A percentile compares a stretch with the other conserved stretches of the same genome.
Conservation (phyloP, 2,113 vertebrate species). For the Eretmochelys imbricata region DNA sequence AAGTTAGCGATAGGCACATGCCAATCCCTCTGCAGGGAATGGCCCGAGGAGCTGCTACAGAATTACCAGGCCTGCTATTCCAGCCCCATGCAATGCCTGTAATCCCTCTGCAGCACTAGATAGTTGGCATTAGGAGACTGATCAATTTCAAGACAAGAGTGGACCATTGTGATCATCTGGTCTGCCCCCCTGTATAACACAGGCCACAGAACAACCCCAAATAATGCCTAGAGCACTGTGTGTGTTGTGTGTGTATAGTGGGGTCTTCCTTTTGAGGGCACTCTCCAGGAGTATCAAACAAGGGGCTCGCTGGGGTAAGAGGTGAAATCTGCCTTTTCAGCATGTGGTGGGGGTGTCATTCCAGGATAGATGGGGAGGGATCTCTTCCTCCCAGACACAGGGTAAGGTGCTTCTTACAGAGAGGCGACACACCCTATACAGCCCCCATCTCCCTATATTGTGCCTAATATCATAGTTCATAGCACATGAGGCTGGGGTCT, state of each 20-base stretch:
- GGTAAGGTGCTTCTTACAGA: not conserved
- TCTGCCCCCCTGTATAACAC: too few species aligned
- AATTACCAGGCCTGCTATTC: too few species aligned
- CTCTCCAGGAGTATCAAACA: not conserved
- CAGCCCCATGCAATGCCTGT: too few species aligned
- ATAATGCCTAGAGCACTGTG: not conserved
- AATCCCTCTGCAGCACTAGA: not conserved
- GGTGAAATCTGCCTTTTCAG: not conserved
- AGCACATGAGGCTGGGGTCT: not conserved
- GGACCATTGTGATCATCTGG: not conserved
- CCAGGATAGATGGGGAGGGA: not conserved
- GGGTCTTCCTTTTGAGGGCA: not conserved
- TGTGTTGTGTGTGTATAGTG: not conserved
- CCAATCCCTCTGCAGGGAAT: too few species aligned
- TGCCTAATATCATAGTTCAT: not conserved
- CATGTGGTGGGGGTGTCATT: not conserved
- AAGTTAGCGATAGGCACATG: too few species aligned
- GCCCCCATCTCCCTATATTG: not conserved
- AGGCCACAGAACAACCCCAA: too few species aligned
- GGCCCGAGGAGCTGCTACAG: too few species aligned
- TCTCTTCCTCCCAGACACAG: not conserved
- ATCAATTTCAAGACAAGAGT: not conserved
- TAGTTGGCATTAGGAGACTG: not conserved
- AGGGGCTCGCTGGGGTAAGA: not conserved
- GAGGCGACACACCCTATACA: not conserved